Percentiles rank a stretch among this genome's conserved stretches.
phyloP scores from a whole-genome alignment of 2,797 vertebrate species.

The Chanos chanos region DNA sequence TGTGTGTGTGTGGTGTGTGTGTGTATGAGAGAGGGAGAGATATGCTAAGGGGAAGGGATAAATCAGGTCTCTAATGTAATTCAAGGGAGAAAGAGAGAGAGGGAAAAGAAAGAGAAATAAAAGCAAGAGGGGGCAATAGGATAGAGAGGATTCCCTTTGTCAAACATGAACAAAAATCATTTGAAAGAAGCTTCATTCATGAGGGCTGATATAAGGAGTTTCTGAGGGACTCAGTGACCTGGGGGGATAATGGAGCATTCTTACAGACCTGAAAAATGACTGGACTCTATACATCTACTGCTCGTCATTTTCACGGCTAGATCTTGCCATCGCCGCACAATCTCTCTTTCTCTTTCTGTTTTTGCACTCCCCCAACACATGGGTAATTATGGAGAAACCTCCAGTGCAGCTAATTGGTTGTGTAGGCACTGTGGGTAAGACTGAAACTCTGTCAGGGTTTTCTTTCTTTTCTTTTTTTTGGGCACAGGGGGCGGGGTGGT shows the following conservation, averaged over 20 bases:
- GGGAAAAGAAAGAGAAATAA: not conserved
- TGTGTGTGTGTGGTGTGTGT: no score
- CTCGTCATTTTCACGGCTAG: slow-evolving; percentile 1
- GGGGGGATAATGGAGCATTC: slow-evolving; percentile 15
- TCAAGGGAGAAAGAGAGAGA: not conserved
- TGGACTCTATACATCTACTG: slow-evolving; percentile 6
- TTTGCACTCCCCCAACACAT: no score
- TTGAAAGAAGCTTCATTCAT: slow-evolving; percentile 21
- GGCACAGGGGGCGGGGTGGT: no score
- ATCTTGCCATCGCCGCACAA: not conserved
- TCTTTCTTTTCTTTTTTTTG: slow-evolving; percentile 29
- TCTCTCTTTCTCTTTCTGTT: not conserved
- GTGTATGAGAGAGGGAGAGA: no score
- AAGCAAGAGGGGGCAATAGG: not conserved
- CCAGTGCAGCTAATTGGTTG: no score
- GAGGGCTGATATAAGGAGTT: slow-evolving; percentile 27
- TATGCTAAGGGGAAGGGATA: no score
- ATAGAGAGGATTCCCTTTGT: slow-evolving; percentile 35
- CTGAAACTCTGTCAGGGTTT: no score
- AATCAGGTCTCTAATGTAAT: not conserved
- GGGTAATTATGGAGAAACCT: no score
- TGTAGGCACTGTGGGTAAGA: no score
- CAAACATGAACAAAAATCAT: slow-evolving; percentile 35
- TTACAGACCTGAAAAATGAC: slow-evolving; percentile 15
- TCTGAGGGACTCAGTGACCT: slow-evolving; percentile 23